Evolutionary conservation across 2,888 invertebrate genomes (phyloP).

Genomic region (Meteorus colon): DNA sequence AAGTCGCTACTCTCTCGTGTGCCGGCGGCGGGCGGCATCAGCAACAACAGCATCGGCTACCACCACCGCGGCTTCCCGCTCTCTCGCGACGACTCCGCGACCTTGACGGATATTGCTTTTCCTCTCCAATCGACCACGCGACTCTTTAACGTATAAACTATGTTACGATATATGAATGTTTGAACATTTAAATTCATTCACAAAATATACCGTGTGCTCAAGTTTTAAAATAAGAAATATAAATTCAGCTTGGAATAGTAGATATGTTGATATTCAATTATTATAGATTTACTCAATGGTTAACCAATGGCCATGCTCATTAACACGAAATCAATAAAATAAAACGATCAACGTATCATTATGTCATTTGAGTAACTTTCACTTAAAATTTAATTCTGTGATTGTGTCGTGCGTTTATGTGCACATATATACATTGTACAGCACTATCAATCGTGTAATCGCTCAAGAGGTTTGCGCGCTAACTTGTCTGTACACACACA

Average conservation of each 20-base stretch:
- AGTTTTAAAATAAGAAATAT: background rate
- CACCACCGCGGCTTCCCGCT: conserved; percentile 36
- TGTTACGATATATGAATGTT: conserved; percentile 14
- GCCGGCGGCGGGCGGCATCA: background rate
- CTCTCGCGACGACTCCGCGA: conserved; percentile 47
- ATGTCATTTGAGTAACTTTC: conserved; percentile 35
- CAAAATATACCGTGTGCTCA: background rate
- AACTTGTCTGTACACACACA: conserved; percentile 25
- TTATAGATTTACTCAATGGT: conserved; percentile 6
- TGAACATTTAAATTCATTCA: conserved; percentile 19
- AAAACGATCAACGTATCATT: conserved; percentile 28
- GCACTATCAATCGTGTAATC: conserved; percentile 35
- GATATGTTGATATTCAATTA: background rate
- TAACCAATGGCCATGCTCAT: conserved; percentile 24
- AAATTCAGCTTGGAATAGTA: background rate
- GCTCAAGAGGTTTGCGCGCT: conserved; percentile 27
- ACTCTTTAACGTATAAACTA: conserved; percentile 33
- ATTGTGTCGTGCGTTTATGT: conserved; percentile 6
- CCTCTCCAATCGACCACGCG: conserved; percentile 56
- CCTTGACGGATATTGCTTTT: conserved; percentile 69
- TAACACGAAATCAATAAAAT: conserved; percentile 23
- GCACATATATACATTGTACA: conserved; percentile 16
- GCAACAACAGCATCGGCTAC: background rate
- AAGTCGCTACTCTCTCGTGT: conserved; percentile 14
- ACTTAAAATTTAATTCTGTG: conserved; percentile 17